Percentiles rank a stretch among this genome's conserved stretches.
phyloP scores from a whole-genome alignment of 2,888 invertebrate species.

The Leistus spinibarbis region DNA sequence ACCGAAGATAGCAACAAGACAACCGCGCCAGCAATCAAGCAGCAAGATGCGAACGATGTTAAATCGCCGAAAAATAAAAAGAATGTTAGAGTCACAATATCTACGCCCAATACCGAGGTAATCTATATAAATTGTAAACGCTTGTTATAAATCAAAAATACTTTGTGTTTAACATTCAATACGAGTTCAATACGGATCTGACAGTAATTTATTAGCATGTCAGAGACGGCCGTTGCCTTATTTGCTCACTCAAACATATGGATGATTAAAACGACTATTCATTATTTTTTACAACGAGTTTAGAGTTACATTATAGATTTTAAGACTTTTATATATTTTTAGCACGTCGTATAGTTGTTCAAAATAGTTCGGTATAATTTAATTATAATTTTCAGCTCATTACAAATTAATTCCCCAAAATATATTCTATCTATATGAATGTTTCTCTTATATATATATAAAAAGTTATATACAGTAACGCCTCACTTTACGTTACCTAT shows the following conservation, averaged over 20 bases:
- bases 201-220: neutral
- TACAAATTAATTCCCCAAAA: too few relatives aligned
- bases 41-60: slow-evolving; percentile 29
- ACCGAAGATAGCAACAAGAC: slow-evolving; percentile 19
- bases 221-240: neutral
- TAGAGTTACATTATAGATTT: too few relatives aligned
- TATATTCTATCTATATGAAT: too few relatives aligned
- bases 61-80: slow-evolving; percentile 34
- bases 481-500: too few relatives aligned
- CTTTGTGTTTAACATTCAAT: neutral
- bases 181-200: neutral
- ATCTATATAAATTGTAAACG: neutral
- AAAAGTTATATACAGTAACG: too few relatives aligned
- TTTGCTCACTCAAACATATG: neutral
- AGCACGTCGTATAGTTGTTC: too few relatives aligned
- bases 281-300: too few relatives aligned
- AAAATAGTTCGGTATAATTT: too few relatives aligned
- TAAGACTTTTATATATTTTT: too few relatives aligned
- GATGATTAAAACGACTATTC: too few relatives aligned
- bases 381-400: too few relatives aligned
- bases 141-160: neutral
- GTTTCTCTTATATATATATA: too few relatives aligned
- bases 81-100: slow-evolving; percentile 51
- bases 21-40: slow-evolving; percentile 14
- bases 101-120: slow-evolving; percentile 52